phyloP scores from a whole-genome alignment of 2,113 vertebrate genomes.

The Poeciliopsis prolifica region DNA sequence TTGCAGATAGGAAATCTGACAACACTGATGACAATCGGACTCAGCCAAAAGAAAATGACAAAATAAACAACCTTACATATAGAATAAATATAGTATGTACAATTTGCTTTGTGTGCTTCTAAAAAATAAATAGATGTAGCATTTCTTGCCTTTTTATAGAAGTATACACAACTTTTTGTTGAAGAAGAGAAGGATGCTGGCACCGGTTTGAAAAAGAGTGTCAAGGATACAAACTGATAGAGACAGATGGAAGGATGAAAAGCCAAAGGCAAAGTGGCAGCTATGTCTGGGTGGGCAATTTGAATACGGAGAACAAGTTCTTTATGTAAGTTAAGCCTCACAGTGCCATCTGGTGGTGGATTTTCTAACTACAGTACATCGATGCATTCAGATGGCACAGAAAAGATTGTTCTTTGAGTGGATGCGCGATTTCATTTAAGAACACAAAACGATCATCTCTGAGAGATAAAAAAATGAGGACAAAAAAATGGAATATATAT shows the following conservation, averaged over 20 bases:
- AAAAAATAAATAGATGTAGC: conserved; percentile 85
- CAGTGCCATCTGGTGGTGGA: conserved; percentile 58
- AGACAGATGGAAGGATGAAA: conserved; percentile 43
- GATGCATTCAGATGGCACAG: conserved; percentile 45
- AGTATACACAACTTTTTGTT: conserved; percentile 80
- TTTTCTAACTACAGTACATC: conserved; percentile 70
- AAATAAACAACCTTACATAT: conserved; percentile 84
- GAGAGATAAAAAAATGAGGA: conserved; percentile 51
- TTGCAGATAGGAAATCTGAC: conserved; percentile 44
- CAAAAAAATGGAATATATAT: conserved; percentile 27
- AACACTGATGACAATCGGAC: conserved; percentile 54
- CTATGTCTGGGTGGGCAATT: conserved; percentile 1
- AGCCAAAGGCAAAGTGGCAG: conserved; percentile 8
- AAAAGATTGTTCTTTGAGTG: conserved; percentile 37
- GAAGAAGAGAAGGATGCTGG: conserved; percentile 62
- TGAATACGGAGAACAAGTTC: conserved; percentile 34
- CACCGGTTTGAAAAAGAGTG: conserved; percentile 54
- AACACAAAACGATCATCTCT: conserved; percentile 33
- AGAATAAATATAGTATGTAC: conserved; percentile 87
- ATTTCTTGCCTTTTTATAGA: conserved; percentile 73
- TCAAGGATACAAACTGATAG: conserved; percentile 39
- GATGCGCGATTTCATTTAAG: conserved; percentile 20
- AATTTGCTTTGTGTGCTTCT: conserved; percentile 82
- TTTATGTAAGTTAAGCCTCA: conserved; percentile 32
- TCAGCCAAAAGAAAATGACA: conserved; percentile 72